A percentile compares a stretch with the other conserved stretches of the same genome.
phyloP scores from a whole-genome alignment of 2,797 vertebrate genomes.

The Enteromius anoplus region DNA sequence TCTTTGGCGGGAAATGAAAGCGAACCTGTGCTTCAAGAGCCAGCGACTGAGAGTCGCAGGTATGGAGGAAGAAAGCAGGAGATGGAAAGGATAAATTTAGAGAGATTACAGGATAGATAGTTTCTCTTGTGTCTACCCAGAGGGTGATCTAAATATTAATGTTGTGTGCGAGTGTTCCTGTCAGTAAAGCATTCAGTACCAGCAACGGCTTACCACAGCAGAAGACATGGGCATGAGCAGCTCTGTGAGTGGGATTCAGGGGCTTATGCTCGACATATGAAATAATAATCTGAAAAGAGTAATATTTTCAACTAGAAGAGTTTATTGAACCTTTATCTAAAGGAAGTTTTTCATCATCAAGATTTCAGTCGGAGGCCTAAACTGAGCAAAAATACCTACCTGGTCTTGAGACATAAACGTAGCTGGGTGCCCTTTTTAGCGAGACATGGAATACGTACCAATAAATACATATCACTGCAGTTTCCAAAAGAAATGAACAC shows the following conservation, averaged over 20 bases:
- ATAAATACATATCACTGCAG: too few relatives aligned
- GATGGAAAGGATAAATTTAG: constrained; percentile 23
- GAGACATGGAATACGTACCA: too few relatives aligned
- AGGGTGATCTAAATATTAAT: constrained; percentile 40
- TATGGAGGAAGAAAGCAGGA: constrained; percentile 20
- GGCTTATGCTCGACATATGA: not conserved
- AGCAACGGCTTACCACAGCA: not conserved
- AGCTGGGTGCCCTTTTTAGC: too few relatives aligned
- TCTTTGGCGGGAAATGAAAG: constrained; percentile 33
- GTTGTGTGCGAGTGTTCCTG: constrained; percentile 28
- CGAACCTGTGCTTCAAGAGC: constrained; percentile 20
- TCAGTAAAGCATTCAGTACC: not conserved
- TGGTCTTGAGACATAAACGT: too few relatives aligned
- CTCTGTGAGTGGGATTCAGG: not conserved
- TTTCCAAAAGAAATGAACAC: too few relatives aligned
- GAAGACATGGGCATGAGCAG: not conserved
- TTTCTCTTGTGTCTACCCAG: constrained; percentile 19
- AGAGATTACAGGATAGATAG: constrained; percentile 26
- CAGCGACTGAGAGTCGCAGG: constrained; percentile 2
- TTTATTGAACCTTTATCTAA: not conserved
- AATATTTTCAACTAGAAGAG: not conserved
- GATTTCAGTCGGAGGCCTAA: not conserved
- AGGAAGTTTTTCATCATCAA: not conserved
- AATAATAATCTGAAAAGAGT: not conserved
- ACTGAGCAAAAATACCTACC: not conserved